Base-by-base conservation (phyloP, 64 coral and sea anemone genomes). In the Stichodactyla helianthus region DNA sequence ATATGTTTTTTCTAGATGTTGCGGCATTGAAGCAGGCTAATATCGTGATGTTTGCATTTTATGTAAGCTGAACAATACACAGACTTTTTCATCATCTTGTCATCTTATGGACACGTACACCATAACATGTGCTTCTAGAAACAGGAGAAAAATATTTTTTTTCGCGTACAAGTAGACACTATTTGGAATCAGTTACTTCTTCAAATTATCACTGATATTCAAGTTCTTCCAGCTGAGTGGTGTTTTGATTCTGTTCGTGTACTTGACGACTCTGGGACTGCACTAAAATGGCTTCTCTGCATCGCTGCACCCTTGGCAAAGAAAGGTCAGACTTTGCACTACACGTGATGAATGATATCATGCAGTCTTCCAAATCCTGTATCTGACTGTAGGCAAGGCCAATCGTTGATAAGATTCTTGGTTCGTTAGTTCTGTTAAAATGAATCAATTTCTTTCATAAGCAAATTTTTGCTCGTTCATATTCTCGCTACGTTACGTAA, bases 281-380 rank as follows among this genome's bases (percentile, higher is more conserved):
- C 68, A 74, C 68, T 74, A 11, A 31, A 74, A 7, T 74, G 68
- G 68, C 68, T 74, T 74, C 68, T 74, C 68, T 74, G 68, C 68
- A 74, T 74, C 20, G 10, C 22, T 74, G 25, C 68, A 74, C 68
- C 68, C 18, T 60, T 68, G 8, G n/a, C 68, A 23, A 74, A 74
- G 68, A 74, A 74, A 13, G 25, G 62, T 65, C 62, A 65, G 62
- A 65, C 62, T 65, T 65, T 65, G 62, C 14, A 65, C 62, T 65
- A 19, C 62, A 65, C 50, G 80, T 9, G 80, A 20, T 52, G 52
- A n/a, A 52, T 22, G 20, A 6, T 23, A 6, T 60, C 14, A n/a
- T 65, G 22, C 62, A 65, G 62, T 65, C 62, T 65, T 8, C 62
- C 6, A 65, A 6, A n/a, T 65, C 20, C 62, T n/a, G 19, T n/a